phyloP scores from a whole-genome alignment of 1,140 invertebrate species.

The Sarcophaga peregrina region DNA sequence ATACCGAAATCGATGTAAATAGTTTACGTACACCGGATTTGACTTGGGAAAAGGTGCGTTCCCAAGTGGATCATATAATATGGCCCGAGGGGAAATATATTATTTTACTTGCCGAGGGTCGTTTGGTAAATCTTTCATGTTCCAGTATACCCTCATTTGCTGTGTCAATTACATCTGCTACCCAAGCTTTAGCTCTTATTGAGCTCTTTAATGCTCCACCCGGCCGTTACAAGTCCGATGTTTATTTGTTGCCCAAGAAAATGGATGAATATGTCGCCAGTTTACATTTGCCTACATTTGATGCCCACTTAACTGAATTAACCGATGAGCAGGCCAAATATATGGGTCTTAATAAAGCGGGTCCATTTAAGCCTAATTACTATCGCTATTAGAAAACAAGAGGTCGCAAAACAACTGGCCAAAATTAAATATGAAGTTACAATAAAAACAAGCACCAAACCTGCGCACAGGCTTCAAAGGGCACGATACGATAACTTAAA shows the following conservation, averaged over 20 bases:
- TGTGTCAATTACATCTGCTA: conserved; percentile 93
- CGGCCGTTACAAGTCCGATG: conserved; percentile 95
- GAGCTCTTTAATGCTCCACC: conserved; percentile 95
- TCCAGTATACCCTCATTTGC: conserved; percentile 98
- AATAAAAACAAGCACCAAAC: conserved; percentile 25
- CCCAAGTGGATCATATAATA: conserved; percentile 97
- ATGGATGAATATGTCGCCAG: conserved; percentile 97
- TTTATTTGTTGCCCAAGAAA: conserved; percentile 97
- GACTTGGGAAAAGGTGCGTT: conserved; percentile 96
- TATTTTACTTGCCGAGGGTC: conserved; percentile 93
- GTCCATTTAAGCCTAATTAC: conserved; percentile 98
- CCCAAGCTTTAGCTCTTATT: conserved; percentile 94
- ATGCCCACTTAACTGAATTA: conserved; percentile 95
- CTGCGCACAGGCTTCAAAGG: conserved; percentile 8
- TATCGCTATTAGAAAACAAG: conserved; percentile 80
- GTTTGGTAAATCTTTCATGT: conserved; percentile 95
- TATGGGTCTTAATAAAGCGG: conserved; percentile 95
- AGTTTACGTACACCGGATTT: conserved; percentile 92
- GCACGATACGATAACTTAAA: background rate
- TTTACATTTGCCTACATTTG: conserved; percentile 94
- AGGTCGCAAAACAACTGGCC: background rate
- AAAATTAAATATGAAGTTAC: background rate
- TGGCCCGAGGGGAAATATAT: conserved; percentile 94
- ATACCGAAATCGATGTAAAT: conserved; percentile 98
- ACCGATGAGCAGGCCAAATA: conserved; percentile 98